phyloP scores from a whole-genome alignment of 1,140 invertebrate species.

The Scaptomyza montana region DNA sequence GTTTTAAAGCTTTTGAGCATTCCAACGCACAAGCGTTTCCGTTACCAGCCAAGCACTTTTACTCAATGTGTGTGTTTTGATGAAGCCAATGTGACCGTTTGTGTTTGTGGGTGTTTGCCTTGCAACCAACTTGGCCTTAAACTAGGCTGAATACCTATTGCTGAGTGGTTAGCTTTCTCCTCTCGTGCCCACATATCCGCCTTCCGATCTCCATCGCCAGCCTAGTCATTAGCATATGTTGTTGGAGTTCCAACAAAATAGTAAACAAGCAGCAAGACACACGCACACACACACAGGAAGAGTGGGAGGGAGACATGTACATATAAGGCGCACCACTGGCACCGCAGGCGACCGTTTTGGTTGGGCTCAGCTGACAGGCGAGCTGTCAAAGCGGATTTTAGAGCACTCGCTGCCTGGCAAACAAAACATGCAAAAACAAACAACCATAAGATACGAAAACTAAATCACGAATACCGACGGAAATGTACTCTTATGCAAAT shows the following conservation, averaged over 20 bases:
- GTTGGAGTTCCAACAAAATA: slow-evolving; percentile 69
- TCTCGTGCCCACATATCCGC: not conserved
- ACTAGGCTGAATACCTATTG: slow-evolving; percentile 67
- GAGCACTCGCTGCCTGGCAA: slow-evolving; percentile 74
- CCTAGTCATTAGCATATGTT: slow-evolving; percentile 79
- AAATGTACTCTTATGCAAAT: slow-evolving; percentile 27
- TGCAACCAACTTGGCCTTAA: slow-evolving; percentile 65
- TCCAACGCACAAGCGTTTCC: slow-evolving; percentile 53
- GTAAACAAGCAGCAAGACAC: slow-evolving; percentile 63
- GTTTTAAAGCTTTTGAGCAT: slow-evolving; percentile 73
- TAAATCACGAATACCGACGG: not conserved
- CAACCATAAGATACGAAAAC: slow-evolving; percentile 28
- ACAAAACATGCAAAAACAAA: slow-evolving; percentile 65
- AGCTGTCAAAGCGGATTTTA: slow-evolving; percentile 81
- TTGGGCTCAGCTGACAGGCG: slow-evolving; percentile 59
- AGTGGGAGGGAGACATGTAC: not conserved
- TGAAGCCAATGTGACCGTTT: slow-evolving; percentile 61
- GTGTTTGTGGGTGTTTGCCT: slow-evolving; percentile 22
- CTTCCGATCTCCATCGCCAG: not conserved
- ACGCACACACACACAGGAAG: not conserved
- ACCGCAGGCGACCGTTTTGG: slow-evolving; percentile 38
- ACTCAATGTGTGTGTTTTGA: slow-evolving; percentile 59
- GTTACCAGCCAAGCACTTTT: slow-evolving; percentile 47
- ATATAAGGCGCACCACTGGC: slow-evolving; percentile 14
- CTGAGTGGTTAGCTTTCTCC: slow-evolving; percentile 55